Base-by-base conservation (phyloP, 2,797 vertebrate species). In the Melanotaenia boesemani region DNA sequence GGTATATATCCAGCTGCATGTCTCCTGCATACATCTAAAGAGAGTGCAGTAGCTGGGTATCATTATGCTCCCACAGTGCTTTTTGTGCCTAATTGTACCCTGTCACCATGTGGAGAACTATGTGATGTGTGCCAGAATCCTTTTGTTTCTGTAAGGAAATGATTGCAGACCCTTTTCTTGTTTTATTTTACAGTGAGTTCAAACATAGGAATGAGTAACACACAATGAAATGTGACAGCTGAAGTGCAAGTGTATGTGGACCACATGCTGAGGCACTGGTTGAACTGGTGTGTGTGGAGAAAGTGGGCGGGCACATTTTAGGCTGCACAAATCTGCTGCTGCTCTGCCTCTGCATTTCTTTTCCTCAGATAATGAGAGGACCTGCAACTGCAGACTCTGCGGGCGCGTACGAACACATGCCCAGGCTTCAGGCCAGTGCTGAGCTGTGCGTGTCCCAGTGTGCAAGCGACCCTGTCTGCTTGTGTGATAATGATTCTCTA, bases 61-160 rank as follows among this genome's bases (percentile, higher is more conserved):
- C 92, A 94, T 92, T 93, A 93, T 90, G 89, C 91, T 88, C 91
- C 90, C 88, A 85, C 87, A 22, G 72, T 67, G 88, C 90, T 91
- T 94, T 94, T 91, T 94, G 89, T 93, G 85, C 88, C 72, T 95
- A 94, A 95, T 94, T 94, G 92, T 87, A 93, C 89, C 88, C 88
- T 94, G 93, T 92, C 94, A 91, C 83, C 87, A 80, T 48, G 71
- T 20, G 65, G 80, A 86, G 89, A 91, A 90, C 55, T 76, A 72
- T 83, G 82, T 77, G 74, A 61, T 79, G 52, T 74, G 80, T 79
- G 62, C 57, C 78, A 76, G 44, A 76, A 58, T 75, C 48, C 78
- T 56, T 83, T 91, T 88, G 83, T 87, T 79, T 87, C 70, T 83
- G 71, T 72, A 71, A 83, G 70, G 76, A 84, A 84, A 81, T 86